These are phyloP conservation scores for Luidia sarsii DNA, from an alignment of 53 echinoderm and acorn worm species.

Conservation along the genomic window DNA sequence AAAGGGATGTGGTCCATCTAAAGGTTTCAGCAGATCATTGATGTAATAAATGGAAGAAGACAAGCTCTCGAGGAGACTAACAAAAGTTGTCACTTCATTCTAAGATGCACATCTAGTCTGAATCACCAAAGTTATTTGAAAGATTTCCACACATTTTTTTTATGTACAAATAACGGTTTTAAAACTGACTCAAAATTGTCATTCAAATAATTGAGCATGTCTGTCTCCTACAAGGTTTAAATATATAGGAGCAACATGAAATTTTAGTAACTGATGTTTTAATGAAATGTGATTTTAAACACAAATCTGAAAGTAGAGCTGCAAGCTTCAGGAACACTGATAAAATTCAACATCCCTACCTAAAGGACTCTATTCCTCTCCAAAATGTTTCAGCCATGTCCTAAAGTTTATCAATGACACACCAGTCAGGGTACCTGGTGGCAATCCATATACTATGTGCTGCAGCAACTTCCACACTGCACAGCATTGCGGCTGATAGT, in stretches of 20 bases:
- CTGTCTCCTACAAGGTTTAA: no score
- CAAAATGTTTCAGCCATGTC: conserved; percentile 39
- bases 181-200: no score
- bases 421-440: conserved; percentile 40
- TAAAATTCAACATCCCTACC: conserved; percentile 10
- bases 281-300: not conserved
- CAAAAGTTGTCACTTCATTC: not conserved
- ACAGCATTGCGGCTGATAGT: conserved; percentile 63
- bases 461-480: conserved; percentile 61
- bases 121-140: no score
- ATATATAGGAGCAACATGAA: no score
- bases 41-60: not conserved
- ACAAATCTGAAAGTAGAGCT: not conserved
- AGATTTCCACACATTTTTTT: no score
- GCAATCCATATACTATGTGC: conserved; percentile 30
- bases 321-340: not conserved
- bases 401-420: conserved; percentile 43
- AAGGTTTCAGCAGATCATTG: not conserved
- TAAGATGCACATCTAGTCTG: not conserved
- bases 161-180: no score
- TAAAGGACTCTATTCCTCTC: conserved; percentile 12
- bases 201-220: not conserved
- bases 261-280: not conserved
- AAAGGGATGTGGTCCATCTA: not conserved
- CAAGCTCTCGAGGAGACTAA: not conserved